Conservation (phyloP, 2,888 invertebrate genomes). For the Cephus rjabovi region DNA sequence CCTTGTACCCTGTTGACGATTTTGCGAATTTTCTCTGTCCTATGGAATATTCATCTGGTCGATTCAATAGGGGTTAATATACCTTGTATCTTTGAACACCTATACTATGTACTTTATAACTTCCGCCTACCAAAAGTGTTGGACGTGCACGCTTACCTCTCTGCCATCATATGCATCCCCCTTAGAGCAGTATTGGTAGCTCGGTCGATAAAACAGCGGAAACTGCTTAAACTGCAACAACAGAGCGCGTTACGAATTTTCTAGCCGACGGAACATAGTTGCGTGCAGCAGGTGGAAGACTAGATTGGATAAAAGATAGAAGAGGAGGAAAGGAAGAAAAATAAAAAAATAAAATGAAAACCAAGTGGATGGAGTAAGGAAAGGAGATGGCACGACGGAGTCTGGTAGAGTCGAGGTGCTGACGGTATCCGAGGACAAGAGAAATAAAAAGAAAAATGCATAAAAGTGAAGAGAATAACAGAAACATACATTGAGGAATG, state of each 20-base stretch:
- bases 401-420: background rate
- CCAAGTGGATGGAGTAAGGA: conserved; percentile 14
- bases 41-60: background rate
- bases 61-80: background rate
- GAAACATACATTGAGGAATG: background rate
- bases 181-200: background rate
- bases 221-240: conserved; percentile 34
- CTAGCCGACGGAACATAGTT: conserved; percentile 34
- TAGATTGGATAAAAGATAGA: conserved; percentile 44
- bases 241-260: conserved; percentile 35
- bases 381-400: background rate
- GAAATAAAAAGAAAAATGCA: background rate
- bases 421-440: background rate
- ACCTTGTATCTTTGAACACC: background rate
- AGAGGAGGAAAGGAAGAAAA: conserved; percentile 21
- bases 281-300: conserved; percentile 47
- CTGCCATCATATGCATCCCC: background rate
- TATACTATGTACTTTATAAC: background rate
- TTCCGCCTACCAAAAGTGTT: background rate
- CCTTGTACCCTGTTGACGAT: background rate
- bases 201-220: conserved; percentile 19
- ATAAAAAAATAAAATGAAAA: conserved; percentile 11
- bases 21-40: background rate
- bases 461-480: background rate
- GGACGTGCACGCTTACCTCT: background rate